These are phyloP conservation scores for Odontophorus gujanensis DNA, from an alignment of 2,113 vertebrate species.

Conservation along the genomic window DNA sequence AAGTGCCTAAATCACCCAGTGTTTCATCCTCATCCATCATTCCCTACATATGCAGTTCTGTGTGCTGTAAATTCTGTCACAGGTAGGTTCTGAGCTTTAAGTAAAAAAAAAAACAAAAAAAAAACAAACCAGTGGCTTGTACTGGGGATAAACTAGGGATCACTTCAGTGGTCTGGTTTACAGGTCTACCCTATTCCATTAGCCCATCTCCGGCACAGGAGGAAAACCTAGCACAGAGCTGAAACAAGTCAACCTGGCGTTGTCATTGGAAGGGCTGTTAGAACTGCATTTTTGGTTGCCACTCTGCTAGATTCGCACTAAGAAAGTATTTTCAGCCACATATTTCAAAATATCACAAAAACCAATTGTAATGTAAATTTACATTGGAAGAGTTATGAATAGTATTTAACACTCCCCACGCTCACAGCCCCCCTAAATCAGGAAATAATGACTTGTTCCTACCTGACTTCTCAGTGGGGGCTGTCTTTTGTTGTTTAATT, in stretches of 20 bases:
- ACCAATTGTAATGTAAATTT: neutral
- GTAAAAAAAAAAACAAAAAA: neutral
- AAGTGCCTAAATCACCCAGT: neutral
- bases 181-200: neutral
- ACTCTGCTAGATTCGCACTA: neutral
- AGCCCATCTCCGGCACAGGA: neutral
- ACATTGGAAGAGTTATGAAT: neutral
- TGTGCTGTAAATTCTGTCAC: neutral
- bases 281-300: neutral
- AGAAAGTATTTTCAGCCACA: neutral
- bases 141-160: neutral
- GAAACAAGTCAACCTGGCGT: neutral
- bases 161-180: neutral
- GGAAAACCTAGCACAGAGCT: neutral
- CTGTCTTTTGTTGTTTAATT: slow-evolving; percentile 66
- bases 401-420: neutral
- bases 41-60: neutral
- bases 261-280: neutral
- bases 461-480: slow-evolving; percentile 70
- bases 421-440: neutral
- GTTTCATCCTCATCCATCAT: neutral
- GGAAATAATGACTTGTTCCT: neutral
- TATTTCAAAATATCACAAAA: neutral
- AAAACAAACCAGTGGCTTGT: neutral
- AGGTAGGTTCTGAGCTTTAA: neutral